These are phyloP conservation scores for Furcifer pardalis DNA, from an alignment of 2,797 vertebrate genomes.

Conservation along the genomic window DNA sequence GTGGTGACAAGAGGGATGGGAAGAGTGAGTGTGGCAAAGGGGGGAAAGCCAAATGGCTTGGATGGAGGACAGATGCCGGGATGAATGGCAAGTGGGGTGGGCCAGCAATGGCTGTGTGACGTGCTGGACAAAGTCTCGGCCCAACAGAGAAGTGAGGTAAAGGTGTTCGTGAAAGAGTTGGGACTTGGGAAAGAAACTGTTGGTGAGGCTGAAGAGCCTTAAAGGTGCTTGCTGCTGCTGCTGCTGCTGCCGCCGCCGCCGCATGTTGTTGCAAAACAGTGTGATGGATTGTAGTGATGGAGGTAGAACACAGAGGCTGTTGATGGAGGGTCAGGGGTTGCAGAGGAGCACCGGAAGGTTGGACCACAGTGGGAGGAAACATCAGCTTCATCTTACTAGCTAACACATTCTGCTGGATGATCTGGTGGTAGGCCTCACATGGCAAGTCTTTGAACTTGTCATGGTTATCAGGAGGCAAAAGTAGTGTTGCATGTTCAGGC, in stretches of 20 bases:
- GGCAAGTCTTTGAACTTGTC: constrained; percentile 81
- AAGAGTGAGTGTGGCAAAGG: constrained; percentile 79
- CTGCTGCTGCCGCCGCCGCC: constrained; percentile 28
- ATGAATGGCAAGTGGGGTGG: constrained; percentile 78
- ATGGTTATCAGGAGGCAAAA: constrained; percentile 70
- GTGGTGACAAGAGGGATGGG: constrained; percentile 77
- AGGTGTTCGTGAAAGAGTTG: constrained; percentile 75
- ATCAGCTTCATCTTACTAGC: constrained; percentile 79
- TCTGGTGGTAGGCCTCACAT: constrained; percentile 75
- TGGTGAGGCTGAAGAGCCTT: constrained; percentile 83
- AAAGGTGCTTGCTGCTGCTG: constrained; percentile 54
- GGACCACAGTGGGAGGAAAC: constrained; percentile 64
- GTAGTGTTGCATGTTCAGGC: constrained; percentile 73
- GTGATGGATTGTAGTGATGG: constrained; percentile 81
- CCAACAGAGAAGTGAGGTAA: constrained; percentile 77
- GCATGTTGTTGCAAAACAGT: constrained; percentile 82
- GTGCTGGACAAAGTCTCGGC: constrained; percentile 73
- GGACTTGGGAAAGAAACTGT: constrained; percentile 79
- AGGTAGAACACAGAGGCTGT: constrained; percentile 79
- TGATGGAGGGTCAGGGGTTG: constrained; percentile 76
- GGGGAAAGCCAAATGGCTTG: constrained; percentile 76
- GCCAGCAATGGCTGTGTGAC: constrained; percentile 71
- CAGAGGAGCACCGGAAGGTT: constrained; percentile 62
- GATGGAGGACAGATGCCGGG: constrained; percentile 76
- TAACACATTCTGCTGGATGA: constrained; percentile 76